Evolutionary conservation across 2,888 invertebrate genomes (phyloP).

Genomic region (Mesoligia furuncula): DNA sequence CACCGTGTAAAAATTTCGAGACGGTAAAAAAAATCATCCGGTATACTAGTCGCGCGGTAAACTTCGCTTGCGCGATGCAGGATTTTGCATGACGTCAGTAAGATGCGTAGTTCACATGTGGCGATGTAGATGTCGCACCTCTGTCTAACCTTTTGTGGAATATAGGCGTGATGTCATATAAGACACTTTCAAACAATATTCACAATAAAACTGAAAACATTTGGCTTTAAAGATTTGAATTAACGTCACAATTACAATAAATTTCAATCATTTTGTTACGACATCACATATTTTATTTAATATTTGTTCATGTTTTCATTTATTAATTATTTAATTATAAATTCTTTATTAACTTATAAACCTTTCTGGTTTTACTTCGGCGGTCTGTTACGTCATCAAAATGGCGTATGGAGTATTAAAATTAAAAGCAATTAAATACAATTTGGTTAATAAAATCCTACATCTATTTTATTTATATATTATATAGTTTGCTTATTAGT

Average conservation of each 20-base stretch:
- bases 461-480: conserved; percentile 66
- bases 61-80: not conserved
- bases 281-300: conserved; percentile 50
- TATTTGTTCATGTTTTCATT: conserved; percentile 48
- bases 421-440: conserved; percentile 71
- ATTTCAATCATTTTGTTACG: conserved; percentile 29
- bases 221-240: conserved; percentile 39
- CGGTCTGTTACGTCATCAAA: conserved; percentile 63
- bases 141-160: not conserved
- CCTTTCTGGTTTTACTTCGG: conserved; percentile 64
- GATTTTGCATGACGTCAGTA: not conserved
- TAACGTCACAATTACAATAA: conserved; percentile 25
- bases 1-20: no score
- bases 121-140: not conserved
- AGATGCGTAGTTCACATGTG: not conserved
- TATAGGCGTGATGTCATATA: not conserved
- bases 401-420: conserved; percentile 67
- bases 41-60: not conserved
- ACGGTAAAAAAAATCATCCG: no score
- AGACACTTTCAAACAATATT: conserved; percentile 54
- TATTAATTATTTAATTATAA: conserved; percentile 36
- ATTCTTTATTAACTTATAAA: conserved; percentile 58
- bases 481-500: conserved; percentile 51
- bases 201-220: conserved; percentile 43
- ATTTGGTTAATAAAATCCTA: conserved; percentile 73